Percentiles rank a stretch among this genome's conserved stretches.
Conservation (phyloP, 2,797 vertebrate genomes). For the Carcharodon carcharias region DNA sequence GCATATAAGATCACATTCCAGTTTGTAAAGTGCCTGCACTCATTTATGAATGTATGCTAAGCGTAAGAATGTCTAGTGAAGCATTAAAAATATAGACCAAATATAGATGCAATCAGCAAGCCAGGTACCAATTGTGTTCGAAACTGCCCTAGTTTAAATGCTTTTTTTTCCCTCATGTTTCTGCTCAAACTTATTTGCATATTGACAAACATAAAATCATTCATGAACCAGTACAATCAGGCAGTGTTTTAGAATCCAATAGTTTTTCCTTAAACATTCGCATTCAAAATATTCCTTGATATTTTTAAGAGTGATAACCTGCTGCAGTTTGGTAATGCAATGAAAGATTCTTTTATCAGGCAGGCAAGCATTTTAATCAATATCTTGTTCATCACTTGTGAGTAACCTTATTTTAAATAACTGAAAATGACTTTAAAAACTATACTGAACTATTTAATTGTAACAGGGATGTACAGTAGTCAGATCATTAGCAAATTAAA, state of each 20-base stretch:
- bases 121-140: not conserved
- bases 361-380: too few relatives aligned
- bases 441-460: not conserved
- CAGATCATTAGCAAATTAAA: not conserved
- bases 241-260: not conserved
- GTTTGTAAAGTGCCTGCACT: not conserved
- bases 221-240: not conserved
- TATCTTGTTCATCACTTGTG: not conserved
- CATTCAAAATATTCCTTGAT: not conserved
- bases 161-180: not conserved
- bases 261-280: not conserved
- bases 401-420: not conserved
- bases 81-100: not conserved
- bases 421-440: not conserved
- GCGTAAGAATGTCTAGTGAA: not conserved
- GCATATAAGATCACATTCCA: not conserved
- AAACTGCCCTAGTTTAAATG: not conserved
- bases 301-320: not conserved
- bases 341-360: too few relatives aligned
- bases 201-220: not conserved
- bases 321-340: not conserved
- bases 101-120: not conserved
- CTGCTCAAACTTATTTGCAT: not conserved
- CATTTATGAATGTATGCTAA: not conserved
- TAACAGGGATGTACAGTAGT: not conserved